Evolutionary conservation across 1,140 invertebrate species (phyloP).

Genomic region (Hyposmocoma kahamanoa): DNA sequence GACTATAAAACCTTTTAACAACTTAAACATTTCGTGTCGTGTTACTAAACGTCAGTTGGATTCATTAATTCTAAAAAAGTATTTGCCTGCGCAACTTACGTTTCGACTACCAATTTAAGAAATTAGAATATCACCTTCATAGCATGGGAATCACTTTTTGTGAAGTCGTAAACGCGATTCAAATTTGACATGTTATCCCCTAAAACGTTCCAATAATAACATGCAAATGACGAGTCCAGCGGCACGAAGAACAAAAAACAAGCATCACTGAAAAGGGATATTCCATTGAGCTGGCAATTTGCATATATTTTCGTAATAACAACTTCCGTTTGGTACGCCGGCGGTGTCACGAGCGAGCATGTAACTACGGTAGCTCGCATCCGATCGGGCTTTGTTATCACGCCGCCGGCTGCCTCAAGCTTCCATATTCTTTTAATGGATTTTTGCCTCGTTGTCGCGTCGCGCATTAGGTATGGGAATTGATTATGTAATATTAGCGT

Average conservation of each 20-base stretch:
- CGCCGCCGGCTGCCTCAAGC: slow-evolving; percentile 14
- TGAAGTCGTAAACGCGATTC: slow-evolving; percentile 41
- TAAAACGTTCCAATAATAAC: slow-evolving; percentile 55
- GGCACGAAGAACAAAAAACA: slow-evolving; percentile 44
- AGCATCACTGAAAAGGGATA: slow-evolving; percentile 36
- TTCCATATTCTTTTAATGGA: slow-evolving; percentile 33
- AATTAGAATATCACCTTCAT: slow-evolving; percentile 9
- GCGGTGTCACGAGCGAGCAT: slow-evolving; percentile 34
- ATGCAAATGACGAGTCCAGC: slow-evolving; percentile 53
- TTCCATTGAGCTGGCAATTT: slow-evolving; percentile 48
- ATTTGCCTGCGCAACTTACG: slow-evolving; percentile 13
- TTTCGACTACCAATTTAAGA: slow-evolving; percentile 27
- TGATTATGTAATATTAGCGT: no score
- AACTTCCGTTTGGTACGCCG: slow-evolving; percentile 51
- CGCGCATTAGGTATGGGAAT: no score
- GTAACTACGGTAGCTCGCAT: slow-evolving; percentile 23
- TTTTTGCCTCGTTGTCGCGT: background rate
- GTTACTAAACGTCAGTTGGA: background rate
- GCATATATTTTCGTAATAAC: slow-evolving; percentile 64
- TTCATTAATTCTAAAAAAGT: slow-evolving; percentile 1
- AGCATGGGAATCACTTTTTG: slow-evolving; percentile 47
- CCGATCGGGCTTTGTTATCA: slow-evolving; percentile 21
- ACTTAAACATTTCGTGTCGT: slow-evolving; percentile 9
- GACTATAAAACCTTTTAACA: slow-evolving; percentile 22
- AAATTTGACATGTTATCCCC: slow-evolving; percentile 58